Evolutionary conservation across 2,888 invertebrate genomes (phyloP).

Genomic region (Itoplectis maculator): DNA sequence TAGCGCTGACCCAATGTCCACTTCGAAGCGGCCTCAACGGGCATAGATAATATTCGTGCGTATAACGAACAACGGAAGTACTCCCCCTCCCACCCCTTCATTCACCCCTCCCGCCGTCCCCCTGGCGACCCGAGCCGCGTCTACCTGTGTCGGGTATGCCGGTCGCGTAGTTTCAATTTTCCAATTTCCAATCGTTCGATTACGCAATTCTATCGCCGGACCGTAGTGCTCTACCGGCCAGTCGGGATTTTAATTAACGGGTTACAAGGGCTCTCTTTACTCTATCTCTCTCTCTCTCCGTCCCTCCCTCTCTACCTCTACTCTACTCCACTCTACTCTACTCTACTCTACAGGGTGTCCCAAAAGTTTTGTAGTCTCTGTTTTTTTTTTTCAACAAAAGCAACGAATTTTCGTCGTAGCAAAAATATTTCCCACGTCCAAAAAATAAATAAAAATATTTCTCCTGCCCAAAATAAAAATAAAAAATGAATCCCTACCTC

Average conservation of each 20-base stretch:
- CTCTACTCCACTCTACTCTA: too few relatives aligned
- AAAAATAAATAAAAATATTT: too few relatives aligned
- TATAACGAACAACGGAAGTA: constrained; percentile 22
- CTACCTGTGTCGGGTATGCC: neutral
- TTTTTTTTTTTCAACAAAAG: too few relatives aligned
- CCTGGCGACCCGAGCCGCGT: neutral
- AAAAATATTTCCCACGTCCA: too few relatives aligned
- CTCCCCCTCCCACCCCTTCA: too few relatives aligned
- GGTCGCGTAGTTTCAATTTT: constrained; percentile 62
- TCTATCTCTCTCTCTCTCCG: neutral
- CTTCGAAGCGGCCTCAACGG: neutral
- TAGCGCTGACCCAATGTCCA: constrained; percentile 41
- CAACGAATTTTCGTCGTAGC: too few relatives aligned
- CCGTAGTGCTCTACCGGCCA: constrained; percentile 3
- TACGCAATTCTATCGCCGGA: constrained; percentile 54
- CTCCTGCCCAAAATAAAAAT: too few relatives aligned
- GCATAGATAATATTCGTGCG: constrained; percentile 37
- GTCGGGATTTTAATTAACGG: constrained; percentile 62
- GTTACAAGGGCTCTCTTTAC: constrained; percentile 34
- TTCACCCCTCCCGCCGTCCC: too few relatives aligned
- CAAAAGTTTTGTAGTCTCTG: too few relatives aligned
- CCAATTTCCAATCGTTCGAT: constrained; percentile 65
- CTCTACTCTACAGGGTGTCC: too few relatives aligned
- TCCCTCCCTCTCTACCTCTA: too few relatives aligned
- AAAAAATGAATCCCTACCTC: too few relatives aligned